Percentiles rank a stretch among this genome's conserved stretches.
phyloP scores from a whole-genome alignment of 2,113 vertebrate species.

The Bujurquina vittata region DNA sequence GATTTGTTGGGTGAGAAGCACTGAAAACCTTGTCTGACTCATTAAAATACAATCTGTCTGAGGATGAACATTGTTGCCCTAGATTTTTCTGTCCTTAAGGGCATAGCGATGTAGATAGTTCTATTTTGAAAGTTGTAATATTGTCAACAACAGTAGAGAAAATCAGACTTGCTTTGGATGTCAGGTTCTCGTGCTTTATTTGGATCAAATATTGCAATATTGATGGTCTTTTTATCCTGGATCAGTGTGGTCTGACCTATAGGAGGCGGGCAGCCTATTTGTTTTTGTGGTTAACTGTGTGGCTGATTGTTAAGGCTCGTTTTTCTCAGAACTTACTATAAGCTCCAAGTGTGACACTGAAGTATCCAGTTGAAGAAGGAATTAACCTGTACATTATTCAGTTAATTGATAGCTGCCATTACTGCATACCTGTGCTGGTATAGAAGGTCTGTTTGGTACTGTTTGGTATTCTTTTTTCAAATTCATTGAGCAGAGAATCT shows the following conservation, averaged over 20 bases:
- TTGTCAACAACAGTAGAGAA: conserved; percentile 24
- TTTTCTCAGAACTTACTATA: background rate
- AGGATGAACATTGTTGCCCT: conserved; percentile 34
- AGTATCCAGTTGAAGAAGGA: conserved; percentile 12
- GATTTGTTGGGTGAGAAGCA: conserved; percentile 36
- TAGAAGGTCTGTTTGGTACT: background rate
- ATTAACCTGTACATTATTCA: conserved; percentile 49
- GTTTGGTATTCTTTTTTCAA: conserved; percentile 33
- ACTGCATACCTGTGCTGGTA: background rate
- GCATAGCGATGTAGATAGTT: conserved; percentile 22
- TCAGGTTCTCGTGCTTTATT: background rate
- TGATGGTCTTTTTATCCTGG: conserved; percentile 26
- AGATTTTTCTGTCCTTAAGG: conserved; percentile 51
- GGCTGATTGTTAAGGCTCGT: conserved; percentile 13
- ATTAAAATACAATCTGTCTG: conserved; percentile 45
- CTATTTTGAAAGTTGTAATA: conserved; percentile 41
- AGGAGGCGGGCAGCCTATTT: conserved; percentile 13
- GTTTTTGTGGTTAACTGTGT: conserved; percentile 35
- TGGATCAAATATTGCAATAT: conserved; percentile 33
- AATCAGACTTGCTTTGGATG: conserved; percentile 22
- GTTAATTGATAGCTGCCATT: conserved; percentile 32
- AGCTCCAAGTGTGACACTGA: conserved; percentile 14
- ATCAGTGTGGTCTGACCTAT: conserved; percentile 46
- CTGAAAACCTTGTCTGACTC: conserved; percentile 37
- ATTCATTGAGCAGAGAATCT: conserved; percentile 40